These are phyloP conservation scores for Blennius ocellaris DNA, from an alignment of 2,113 vertebrate species.

Conservation along the genomic window DNA sequence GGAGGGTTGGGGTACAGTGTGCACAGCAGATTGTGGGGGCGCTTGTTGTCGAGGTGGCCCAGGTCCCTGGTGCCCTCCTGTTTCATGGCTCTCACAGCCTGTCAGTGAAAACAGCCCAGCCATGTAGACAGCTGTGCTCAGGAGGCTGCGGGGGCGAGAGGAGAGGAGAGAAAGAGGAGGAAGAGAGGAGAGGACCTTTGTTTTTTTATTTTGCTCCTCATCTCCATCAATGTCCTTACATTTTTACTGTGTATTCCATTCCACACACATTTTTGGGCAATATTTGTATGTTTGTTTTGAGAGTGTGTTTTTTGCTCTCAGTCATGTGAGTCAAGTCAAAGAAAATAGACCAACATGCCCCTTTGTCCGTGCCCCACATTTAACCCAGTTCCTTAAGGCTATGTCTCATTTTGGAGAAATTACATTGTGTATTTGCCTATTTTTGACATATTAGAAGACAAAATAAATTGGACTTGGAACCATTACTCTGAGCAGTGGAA, in stretches of 20 bases:
- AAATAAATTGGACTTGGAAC: neutral
- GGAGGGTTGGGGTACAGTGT: conserved; percentile 57
- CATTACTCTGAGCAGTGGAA: conserved; percentile 11
- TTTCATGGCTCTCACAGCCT: conserved; percentile 78
- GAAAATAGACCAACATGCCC: conserved; percentile 31
- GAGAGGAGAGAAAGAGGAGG: conserved; percentile 21
- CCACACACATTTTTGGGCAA: conserved; percentile 30
- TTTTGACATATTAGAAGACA: conserved; percentile 16
- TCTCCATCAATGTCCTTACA: conserved; percentile 58
- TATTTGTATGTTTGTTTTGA: conserved; percentile 43
- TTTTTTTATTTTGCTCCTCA: conserved; percentile 62
- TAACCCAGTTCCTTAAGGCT: conserved; percentile 48
- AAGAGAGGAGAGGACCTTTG: conserved; percentile 60
- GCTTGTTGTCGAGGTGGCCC: conserved; percentile 77
- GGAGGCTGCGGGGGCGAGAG: conserved; percentile 79
- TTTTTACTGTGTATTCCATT: conserved; percentile 12
- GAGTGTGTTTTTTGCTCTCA: conserved; percentile 11
- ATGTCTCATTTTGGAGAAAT: conserved; percentile 1
- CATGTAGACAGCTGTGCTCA: conserved; percentile 78
- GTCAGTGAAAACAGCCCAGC: conserved; percentile 80
- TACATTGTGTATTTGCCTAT: neutral
- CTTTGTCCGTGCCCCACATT: conserved; percentile 37
- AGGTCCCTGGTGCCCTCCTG: conserved; percentile 78
- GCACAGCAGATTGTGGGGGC: conserved; percentile 76
- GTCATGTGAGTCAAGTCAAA: conserved; percentile 33